phyloP scores from a whole-genome alignment of 2,797 vertebrate genomes.

The Pelobates cultripes region DNA sequence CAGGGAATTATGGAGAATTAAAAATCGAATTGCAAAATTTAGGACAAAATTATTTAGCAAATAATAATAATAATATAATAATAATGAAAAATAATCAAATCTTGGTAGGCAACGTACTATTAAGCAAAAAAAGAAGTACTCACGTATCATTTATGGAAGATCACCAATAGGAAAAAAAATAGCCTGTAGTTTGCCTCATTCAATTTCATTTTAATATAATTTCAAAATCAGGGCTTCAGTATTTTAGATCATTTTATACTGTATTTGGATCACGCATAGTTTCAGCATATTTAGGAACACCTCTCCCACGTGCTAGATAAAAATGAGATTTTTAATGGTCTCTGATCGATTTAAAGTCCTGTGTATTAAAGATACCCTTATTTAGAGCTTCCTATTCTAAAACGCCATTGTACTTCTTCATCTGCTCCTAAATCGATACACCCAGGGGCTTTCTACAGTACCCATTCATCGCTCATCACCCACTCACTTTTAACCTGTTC shows the following conservation, averaged over 20 bases:
- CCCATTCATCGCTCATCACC: neutral
- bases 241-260: too few species aligned
- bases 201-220: neutral
- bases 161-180: neutral
- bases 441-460: neutral
- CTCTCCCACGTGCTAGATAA: neutral
- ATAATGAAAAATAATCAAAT: too few species aligned
- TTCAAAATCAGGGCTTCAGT: too few species aligned
- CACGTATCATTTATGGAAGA: too few species aligned
- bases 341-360: neutral
- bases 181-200: neutral
- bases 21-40: too few species aligned
- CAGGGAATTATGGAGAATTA: too few species aligned
- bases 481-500: neutral
- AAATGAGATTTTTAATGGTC: neutral
- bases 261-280: too few species aligned
- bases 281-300: too few species aligned
- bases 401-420: neutral
- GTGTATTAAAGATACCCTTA: neutral
- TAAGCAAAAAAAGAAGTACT: too few species aligned
- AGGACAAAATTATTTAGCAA: too few species aligned
- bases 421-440: neutral
- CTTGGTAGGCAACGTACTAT: too few species aligned
- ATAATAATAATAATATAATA: too few species aligned
- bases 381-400: neutral